These are phyloP conservation scores for Nephotettix cincticeps DNA, from an alignment of 1,140 invertebrate species.

Conservation along the genomic window DNA sequence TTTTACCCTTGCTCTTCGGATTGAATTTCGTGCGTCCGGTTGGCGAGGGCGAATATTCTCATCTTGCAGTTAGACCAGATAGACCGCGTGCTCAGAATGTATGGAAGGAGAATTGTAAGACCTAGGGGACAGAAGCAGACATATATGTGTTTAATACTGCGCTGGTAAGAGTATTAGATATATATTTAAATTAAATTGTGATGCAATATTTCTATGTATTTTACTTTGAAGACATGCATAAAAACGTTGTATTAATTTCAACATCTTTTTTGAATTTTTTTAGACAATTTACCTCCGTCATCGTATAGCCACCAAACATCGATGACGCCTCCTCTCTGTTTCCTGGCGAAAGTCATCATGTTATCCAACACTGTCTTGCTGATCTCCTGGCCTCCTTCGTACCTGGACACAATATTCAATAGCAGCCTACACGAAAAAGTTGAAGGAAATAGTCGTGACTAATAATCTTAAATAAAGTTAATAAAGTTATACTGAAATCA, in stretches of 20 bases:
- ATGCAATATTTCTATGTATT: not conserved
- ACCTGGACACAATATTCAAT: no score
- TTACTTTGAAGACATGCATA: not conserved
- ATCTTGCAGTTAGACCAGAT: constrained; percentile 84
- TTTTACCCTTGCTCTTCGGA: constrained; percentile 87
- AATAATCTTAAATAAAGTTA: no score
- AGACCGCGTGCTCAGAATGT: constrained; percentile 84
- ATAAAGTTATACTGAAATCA: no score
- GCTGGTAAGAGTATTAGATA: no score
- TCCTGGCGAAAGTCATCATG: constrained; percentile 42
- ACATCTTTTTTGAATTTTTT: not conserved
- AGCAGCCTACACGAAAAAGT: no score
- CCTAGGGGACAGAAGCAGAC: constrained; percentile 58
- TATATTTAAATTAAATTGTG: no score
- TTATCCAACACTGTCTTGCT: constrained; percentile 32
- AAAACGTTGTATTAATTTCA: not conserved
- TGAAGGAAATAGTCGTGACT: no score
- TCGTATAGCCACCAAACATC: constrained; percentile 75
- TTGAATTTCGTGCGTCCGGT: constrained; percentile 80
- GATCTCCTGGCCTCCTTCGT: constrained; percentile 31
- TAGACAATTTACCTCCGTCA: constrained; percentile 54
- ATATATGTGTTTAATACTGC: no score
- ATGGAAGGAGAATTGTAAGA: constrained; percentile 88
- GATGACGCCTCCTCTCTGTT: constrained; percentile 55
- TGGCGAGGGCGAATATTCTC: constrained; percentile 86